Evolutionary conservation across 2,888 invertebrate species (phyloP).

Genomic region (Cheilosia vulpina): DNA sequence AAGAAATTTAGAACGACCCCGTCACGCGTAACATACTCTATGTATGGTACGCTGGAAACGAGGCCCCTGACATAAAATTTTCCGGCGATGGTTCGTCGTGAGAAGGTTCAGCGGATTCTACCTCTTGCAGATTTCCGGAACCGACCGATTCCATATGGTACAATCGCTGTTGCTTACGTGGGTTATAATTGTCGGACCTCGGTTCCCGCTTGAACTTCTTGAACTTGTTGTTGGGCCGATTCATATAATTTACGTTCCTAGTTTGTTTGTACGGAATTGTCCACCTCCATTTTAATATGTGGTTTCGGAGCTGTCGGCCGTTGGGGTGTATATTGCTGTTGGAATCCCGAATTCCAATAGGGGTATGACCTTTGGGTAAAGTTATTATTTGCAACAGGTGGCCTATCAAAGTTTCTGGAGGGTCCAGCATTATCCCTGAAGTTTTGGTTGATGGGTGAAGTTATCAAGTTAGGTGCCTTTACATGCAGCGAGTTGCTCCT

Average conservation of each 20-base stretch:
- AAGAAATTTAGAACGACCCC: neutral
- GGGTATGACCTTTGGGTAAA: constrained; percentile 4
- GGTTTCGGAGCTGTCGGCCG: constrained; percentile 18
- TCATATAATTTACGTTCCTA: constrained; percentile 22
- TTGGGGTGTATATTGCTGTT: constrained; percentile 3
- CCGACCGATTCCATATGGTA: neutral
- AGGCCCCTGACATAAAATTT: no score
- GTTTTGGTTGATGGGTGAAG: neutral
- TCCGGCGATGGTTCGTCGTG: no score
- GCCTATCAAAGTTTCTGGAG: neutral
- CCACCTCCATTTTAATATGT: constrained; percentile 23
- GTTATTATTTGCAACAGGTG: neutral
- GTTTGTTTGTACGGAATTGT: constrained; percentile 18
- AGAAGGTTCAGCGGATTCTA: no score
- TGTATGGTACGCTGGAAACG: neutral
- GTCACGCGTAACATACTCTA: neutral
- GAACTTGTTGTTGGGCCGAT: neutral
- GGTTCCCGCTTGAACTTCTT: neutral
- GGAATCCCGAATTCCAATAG: constrained; percentile 5
- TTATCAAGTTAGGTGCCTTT: neutral
- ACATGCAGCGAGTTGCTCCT: neutral
- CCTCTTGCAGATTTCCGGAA: no score
- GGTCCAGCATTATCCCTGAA: neutral
- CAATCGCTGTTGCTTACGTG: neutral
- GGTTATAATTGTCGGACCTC: neutral